Percentiles rank a stretch among this genome's conserved stretches.
Conservation (phyloP, 2,888 invertebrate genomes). For the Polylopha cassiicola region DNA sequence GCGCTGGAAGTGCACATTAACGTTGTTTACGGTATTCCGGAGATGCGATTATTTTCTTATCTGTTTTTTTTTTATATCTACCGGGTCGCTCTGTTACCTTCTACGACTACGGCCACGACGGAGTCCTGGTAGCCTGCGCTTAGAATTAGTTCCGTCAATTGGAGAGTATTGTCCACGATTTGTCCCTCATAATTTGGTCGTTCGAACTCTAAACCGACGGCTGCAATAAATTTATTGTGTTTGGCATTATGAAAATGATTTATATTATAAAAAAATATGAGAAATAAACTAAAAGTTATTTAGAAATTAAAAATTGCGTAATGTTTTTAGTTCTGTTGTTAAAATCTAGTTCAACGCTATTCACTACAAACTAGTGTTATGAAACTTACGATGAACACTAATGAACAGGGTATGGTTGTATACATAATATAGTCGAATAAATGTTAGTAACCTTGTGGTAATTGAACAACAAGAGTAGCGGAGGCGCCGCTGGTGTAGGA, state of each 20-base stretch:
- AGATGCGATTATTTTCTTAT: not conserved
- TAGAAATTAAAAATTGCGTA: no score
- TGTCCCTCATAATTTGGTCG: conserved; percentile 42
- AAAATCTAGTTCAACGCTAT: no score
- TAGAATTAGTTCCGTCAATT: conserved; percentile 35
- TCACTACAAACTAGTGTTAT: no score
- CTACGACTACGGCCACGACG: conserved; percentile 31
- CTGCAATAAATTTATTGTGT: conserved; percentile 35
- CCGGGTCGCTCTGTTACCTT: conserved; percentile 16
- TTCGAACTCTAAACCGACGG: conserved; percentile 41
- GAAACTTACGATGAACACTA: not conserved
- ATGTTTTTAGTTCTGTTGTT: no score
- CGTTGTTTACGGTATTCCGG: not conserved
- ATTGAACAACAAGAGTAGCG: conserved; percentile 50
- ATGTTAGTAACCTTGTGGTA: conserved; percentile 51
- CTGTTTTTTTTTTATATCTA: not conserved
- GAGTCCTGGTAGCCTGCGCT: conserved; percentile 41
- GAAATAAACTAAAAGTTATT: not conserved
- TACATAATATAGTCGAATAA: conserved; percentile 1
- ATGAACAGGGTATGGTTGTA: no score
- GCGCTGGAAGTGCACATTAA: not conserved
- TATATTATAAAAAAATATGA: not conserved
- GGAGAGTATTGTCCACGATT: conserved; percentile 42
- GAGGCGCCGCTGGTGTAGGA: conserved; percentile 53
- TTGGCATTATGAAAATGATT: conserved; percentile 3